Conservation (phyloP, 2,888 invertebrate genomes). For the Pediacus dermestoides region DNA sequence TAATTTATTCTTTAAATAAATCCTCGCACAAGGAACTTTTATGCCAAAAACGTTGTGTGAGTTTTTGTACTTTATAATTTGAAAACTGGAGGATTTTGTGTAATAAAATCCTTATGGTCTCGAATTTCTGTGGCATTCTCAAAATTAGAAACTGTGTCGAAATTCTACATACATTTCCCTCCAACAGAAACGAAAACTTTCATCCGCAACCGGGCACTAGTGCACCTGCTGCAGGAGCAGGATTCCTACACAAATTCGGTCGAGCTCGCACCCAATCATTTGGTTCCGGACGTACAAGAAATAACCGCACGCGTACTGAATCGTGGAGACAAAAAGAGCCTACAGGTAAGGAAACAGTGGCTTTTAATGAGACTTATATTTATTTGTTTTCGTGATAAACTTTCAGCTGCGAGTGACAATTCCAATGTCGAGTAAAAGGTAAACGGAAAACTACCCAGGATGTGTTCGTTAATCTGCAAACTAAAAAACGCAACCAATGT, state of each 20-base stretch:
- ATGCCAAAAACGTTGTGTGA: too few relatives aligned
- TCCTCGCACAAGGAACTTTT: too few relatives aligned
- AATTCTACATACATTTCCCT: too few relatives aligned
- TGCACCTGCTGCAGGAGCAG: conserved; percentile 43
- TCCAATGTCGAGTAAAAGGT: too few relatives aligned
- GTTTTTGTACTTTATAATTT: too few relatives aligned
- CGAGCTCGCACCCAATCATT: conserved; percentile 46
- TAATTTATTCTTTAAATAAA: too few relatives aligned
- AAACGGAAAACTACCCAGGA: background rate
- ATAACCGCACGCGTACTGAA: conserved; percentile 38
- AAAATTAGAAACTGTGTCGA: too few relatives aligned
- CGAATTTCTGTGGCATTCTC: too few relatives aligned
- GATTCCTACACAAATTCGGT: conserved; percentile 37
- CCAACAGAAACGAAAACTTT: conserved; percentile 32
- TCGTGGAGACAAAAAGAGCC: conserved; percentile 44
- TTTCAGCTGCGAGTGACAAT: too few relatives aligned
- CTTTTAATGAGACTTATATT: background rate
- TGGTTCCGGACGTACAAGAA: conserved; percentile 44
- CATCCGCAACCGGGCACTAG: conserved; percentile 46
- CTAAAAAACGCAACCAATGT: conserved; percentile 15
- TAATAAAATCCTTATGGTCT: too few relatives aligned
- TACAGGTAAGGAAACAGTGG: conserved; percentile 27
- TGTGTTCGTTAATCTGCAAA: conserved; percentile 8
- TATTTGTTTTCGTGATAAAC: too few relatives aligned
- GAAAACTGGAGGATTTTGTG: too few relatives aligned